Evolutionary conservation across 2,797 vertebrate species (phyloP), one percentile per base, ranked within the genome.

Genomic region (Sebastes paucispinis): DNA sequence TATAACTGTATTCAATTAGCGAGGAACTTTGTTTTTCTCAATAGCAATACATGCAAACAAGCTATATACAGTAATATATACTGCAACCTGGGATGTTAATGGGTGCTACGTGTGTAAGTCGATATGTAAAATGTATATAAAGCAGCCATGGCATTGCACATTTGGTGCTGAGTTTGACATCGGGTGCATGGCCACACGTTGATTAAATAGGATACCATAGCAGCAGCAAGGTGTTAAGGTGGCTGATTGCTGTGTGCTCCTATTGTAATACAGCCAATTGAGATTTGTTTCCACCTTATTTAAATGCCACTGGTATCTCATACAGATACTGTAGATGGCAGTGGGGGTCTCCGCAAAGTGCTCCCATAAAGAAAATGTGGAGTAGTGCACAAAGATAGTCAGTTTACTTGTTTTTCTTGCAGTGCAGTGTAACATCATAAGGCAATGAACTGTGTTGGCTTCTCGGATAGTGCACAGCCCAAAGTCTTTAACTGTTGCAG

Each of bases 1-100:
- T 96, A 93, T 91, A 94, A 87, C 93, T 93, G 95, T 95, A 95
- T 96, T 93, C 92, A 93, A 92, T 95, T 96, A 95, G 96, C 96
- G 96, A 96, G 97, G 93, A 95, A 52, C 22, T 43, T 25, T 47
- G 22, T 76, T 70, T 69, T 57, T 54, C 31, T 77, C 13, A 22
- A 54, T 7, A 36, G 3, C 34, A 77, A 20, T 64, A 31, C 31
- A 55, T 70, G 13, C 71, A 88, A 88, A 85, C 67, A 52, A 27
- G n/a, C 63, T 50, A 18, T 20, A 39, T 25, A 50, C 4, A 36
- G n/a, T 65, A 18, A 22, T 32, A 52, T 43, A 16, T 72, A 63
- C 6, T 69, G 60, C 69, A 16, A 68, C 25, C 20, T 62, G 18
- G n/a, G 29, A 20, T n/a, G 34, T 54, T 43, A 75, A 24, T 39